Percentiles rank a stretch among this genome's conserved stretches.
Evolutionary conservation across 2,113 vertebrate genomes (phyloP).

Genomic region (Elephas maximus): DNA sequence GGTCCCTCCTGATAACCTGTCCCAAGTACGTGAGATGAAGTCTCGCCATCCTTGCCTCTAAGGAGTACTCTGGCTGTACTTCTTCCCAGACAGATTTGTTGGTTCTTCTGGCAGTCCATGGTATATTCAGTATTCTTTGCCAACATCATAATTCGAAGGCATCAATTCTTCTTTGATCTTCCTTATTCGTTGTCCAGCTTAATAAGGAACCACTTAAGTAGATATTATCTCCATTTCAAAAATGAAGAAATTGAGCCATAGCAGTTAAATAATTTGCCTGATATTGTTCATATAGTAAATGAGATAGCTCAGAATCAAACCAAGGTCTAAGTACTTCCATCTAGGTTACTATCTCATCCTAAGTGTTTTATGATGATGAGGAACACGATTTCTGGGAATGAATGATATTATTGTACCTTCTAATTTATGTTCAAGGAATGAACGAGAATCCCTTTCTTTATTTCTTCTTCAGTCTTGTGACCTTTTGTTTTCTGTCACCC

Average conservation of each 20-base stretch:
- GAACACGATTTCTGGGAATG: background rate
- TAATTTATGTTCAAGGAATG: constrained; percentile 4
- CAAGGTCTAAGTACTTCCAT: background rate
- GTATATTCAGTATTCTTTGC: too few species aligned
- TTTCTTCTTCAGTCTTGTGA: background rate
- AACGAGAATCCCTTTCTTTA: background rate
- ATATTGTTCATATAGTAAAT: background rate
- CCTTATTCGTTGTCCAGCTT: too few species aligned
- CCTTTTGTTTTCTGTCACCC: background rate
- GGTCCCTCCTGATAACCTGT: too few species aligned
- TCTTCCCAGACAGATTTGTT: too few species aligned
- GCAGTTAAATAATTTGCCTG: background rate
- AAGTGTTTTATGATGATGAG: background rate
- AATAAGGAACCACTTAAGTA: background rate
- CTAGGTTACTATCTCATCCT: background rate
- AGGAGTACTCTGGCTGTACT: too few species aligned
- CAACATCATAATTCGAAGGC: too few species aligned
- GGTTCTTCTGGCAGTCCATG: background rate
- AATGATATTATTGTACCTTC: background rate
- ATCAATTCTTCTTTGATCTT: too few species aligned
- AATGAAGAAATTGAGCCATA: background rate
- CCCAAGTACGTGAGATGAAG: too few species aligned
- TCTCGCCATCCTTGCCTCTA: too few species aligned
- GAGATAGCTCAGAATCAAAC: background rate
- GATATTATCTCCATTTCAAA: background rate